Conservation (phyloP, 2,888 invertebrate species). For the Callyntrura sp. region DNA sequence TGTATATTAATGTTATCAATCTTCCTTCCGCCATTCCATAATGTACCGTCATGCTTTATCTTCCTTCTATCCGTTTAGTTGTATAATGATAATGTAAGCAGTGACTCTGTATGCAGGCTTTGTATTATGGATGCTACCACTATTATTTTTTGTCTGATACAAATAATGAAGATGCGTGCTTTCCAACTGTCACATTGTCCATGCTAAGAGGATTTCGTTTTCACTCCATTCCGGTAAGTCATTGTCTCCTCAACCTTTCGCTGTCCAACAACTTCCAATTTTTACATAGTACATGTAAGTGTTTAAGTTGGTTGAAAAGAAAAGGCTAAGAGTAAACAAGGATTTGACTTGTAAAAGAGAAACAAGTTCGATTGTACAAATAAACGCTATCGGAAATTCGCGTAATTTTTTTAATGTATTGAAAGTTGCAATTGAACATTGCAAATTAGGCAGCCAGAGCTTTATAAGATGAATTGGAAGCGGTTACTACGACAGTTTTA, state of each 20-base stretch:
- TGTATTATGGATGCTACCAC: neutral
- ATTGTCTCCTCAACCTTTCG: conserved; percentile 65
- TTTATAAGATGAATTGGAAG: too few relatives aligned
- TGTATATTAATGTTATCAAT: neutral
- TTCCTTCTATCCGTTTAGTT: neutral
- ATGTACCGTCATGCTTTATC: neutral
- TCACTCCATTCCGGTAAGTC: conserved; percentile 61
- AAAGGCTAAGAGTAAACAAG: too few relatives aligned
- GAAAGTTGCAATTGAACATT: too few relatives aligned
- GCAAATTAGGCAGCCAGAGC: too few relatives aligned
- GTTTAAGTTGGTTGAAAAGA: too few relatives aligned
- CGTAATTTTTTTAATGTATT: neutral
- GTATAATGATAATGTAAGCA: conserved; percentile 27
- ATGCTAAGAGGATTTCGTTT: conserved; percentile 73
- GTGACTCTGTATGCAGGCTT: neutral
- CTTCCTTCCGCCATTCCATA: conserved; percentile 63
- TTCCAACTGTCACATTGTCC: conserved; percentile 69
- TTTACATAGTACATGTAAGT: neutral
- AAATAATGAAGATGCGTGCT: conserved; percentile 32
- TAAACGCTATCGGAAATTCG: too few relatives aligned
- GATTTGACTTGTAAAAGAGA: too few relatives aligned
- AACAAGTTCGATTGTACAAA: too few relatives aligned
- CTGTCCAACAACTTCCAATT: conserved; percentile 39
- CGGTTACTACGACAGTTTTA: too few relatives aligned
- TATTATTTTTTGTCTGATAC: neutral